Base-by-base conservation (phyloP, 2,888 invertebrate genomes). In the Apotomis betuletana region DNA sequence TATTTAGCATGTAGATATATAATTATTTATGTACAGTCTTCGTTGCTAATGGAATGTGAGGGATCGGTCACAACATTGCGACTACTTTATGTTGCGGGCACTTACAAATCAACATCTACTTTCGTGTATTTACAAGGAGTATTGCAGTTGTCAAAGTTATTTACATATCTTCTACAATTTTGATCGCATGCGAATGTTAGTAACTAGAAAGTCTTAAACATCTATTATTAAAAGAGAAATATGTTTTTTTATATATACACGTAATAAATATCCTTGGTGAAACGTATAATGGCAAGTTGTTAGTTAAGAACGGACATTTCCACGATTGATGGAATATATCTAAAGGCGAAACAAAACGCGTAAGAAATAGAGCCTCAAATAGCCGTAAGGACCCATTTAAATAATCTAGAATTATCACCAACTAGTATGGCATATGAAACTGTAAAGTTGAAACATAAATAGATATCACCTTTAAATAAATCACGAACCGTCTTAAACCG, bases 271-370 rank as follows among this genome's bases (percentile, higher is more conserved):
- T 88, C 88, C 88, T 90, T 92, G 90, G 89, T 89, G 91, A 91
- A 90, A 87, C 87, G 87, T 86, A 87, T 86, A 87, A 92, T 92
- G 92, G 93, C 93, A 93, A 92, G 92, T 92, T 86, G 90, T 90
- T 92, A 91, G 88, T 90, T 85, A 87, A 87, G 86, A 86, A 86
- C 83, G 78, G 80, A 83, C 80, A 79, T 82, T 84, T 87, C 80
- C 81, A 79, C 79, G 76, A 80, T 81, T 80, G 83, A 82, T 86
- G 83, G 77, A 85, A 83, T 83, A 84, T 81, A 82, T 78, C 82
- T 76, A 72, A 72, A 72, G 72, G 72, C 63, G 70, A 67, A 57
- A 67, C 13, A n/a, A 71, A 67, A 61, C 15, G 12, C 67, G 62
- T n/a, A 61, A 63, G 38, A 38, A 63, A 54, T 59, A 72, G 86